Base-by-base conservation (phyloP, 2,888 invertebrate genomes). In the Stenichneumon culpator region DNA sequence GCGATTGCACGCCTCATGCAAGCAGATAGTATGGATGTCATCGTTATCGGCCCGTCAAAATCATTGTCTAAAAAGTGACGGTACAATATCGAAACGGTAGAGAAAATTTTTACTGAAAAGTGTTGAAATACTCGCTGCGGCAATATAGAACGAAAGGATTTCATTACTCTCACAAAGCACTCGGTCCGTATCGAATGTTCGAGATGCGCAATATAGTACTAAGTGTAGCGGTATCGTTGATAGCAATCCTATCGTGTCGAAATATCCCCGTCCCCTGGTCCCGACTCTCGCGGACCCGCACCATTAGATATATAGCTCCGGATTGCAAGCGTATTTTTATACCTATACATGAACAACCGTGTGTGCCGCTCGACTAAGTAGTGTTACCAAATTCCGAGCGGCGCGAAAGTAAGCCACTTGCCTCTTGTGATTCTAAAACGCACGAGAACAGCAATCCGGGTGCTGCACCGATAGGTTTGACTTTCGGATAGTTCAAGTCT, bases 301-400 rank as follows among this genome's bases (percentile, higher is more conserved):
- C 68, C 77, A 80, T 80, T 77, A 52, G 70, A 69, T 32, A 60
- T 44, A 73, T 39, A 14, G 50, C 69, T 39, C 39, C 60, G 47
- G 63, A 68, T 47, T 75, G 70, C 52, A 52, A 25, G 47, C 3
- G 28, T 67, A 57, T 54, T 50, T 69, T 44, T 28, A 44, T 14
- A 63, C 44, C 19, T 63, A 44, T 16, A 67, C 52, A 44, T 22
- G 36, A 70, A 63, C 36, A 73, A 80, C 7, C 4, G 25, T n/a
- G 68, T 44, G 54, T 50, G 67, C 57, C 54, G 50, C 75, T 70
- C 67, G 47, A 44, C 14, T 74, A 63, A 79, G 74, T 70, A 82
- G 65, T 78, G 69, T 81, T 84, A 68, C 84, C 77, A 84, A 84
- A 84, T 84, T 84, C 81, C 80, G 60, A 77, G 80, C 77, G 72